Evolutionary conservation across 2,888 invertebrate species (phyloP).

Genomic region (Acleris sparsana): DNA sequence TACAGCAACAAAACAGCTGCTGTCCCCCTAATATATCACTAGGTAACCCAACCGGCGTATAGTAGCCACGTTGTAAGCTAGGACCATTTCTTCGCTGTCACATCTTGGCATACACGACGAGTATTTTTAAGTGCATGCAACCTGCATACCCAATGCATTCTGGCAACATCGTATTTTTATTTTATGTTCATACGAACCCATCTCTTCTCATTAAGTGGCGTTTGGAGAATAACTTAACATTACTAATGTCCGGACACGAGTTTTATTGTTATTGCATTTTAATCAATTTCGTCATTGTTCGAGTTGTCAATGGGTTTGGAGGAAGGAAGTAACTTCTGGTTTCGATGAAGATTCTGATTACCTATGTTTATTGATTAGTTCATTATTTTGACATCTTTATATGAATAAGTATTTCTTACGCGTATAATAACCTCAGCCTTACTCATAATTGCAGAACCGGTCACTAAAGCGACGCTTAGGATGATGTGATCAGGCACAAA

Average conservation of each 20-base stretch:
- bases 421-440: too few relatives aligned
- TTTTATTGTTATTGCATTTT: constrained; percentile 84
- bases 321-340: constrained; percentile 73
- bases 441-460: too few relatives aligned
- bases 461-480: too few relatives aligned
- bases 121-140: constrained; percentile 71
- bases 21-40: constrained; percentile 22
- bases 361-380: constrained; percentile 24
- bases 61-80: constrained; percentile 41
- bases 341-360: constrained; percentile 55
- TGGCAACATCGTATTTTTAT: constrained; percentile 73
- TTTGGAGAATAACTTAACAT: constrained; percentile 82
- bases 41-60: constrained; percentile 37
- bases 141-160: constrained; percentile 72
- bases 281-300: constrained; percentile 78
- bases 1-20: constrained; percentile 10
- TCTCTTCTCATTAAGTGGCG: constrained; percentile 83
- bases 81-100: constrained; percentile 57
- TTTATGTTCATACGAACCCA: constrained; percentile 82
- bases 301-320: constrained; percentile 67
- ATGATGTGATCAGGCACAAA: too few relatives aligned
- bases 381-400: background rate
- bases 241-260: constrained; percentile 81
- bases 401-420: background rate
- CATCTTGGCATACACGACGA: constrained; percentile 76